Base-by-base conservation (phyloP, 2,797 vertebrate genomes). In the Anisognathus igniventris region DNA sequence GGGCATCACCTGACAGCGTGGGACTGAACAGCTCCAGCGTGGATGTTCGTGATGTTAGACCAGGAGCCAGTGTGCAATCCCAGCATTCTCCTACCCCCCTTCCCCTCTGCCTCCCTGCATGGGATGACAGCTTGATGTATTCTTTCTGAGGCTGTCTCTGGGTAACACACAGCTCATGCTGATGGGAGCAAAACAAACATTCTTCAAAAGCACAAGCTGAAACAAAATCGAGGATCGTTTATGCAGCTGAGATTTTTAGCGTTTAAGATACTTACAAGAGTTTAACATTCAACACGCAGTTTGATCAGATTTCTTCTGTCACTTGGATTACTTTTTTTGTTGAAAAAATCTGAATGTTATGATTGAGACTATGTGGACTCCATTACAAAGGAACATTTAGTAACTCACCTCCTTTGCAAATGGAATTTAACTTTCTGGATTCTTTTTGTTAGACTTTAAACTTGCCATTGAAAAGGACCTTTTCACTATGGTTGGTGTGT, bases 1-100 rank as follows among this genome's bases (percentile, higher is more conserved):
- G 6, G 1, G 39, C 40, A 31, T 2, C 53, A 18, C 24, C 77
- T 8, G 60, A 6, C 13, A 5, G 1, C 0, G 1, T 0, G 58
- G 54, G 86, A 75, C 73, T 5, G 73, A 42, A 9, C 42, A 8
- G 57, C 31, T 75, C 37, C 6, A 2, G 10, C 10, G 4, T 7
- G 60, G 53, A 62, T 8, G 12, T 11, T 1, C 7, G 30, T 22
- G 16, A 17, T 4, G 50, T 51, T 18, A 30, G 22, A 25, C 9
- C 35, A 10, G 56, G 17, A 84, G 24, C 24, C 14, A 0, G 37
- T 14, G 57, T 56, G 33, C 20, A 27, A 42, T 56, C 40, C 70
- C 62, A 35, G 48, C 6, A 0, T 20, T 10, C 6, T 53, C 79
- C 58, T 23, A 1, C 10, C 23, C 7, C 11, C 14, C 24, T 19